Evolutionary conservation across 2,888 invertebrate genomes (phyloP).

Genomic region (Quadriops clusia): DNA sequence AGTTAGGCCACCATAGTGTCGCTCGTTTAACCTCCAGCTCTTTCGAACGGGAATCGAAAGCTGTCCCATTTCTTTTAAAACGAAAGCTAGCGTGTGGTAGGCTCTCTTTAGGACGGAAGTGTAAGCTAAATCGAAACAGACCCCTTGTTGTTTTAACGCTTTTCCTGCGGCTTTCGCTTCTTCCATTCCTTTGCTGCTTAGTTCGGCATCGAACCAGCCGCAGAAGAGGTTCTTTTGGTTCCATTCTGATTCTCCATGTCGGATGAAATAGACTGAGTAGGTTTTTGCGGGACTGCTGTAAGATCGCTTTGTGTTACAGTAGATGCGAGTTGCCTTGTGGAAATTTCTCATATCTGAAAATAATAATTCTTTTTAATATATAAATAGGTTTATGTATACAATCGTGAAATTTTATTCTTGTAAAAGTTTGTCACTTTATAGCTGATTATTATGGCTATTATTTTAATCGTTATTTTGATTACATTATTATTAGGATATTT

Average conservation of each 20-base stretch:
- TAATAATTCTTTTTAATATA: too few species aligned
- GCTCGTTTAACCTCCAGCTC: slow-evolving; percentile 77
- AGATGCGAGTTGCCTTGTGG: too few species aligned
- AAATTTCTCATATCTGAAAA: too few species aligned
- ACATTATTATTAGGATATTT: too few species aligned
- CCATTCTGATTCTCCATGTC: slow-evolving; percentile 36
- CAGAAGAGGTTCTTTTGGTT: slow-evolving; percentile 33
- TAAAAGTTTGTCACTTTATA: too few species aligned
- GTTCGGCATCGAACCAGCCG: slow-evolving; percentile 35
- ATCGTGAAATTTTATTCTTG: too few species aligned
- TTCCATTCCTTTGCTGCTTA: slow-evolving; percentile 44
- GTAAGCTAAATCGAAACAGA: slow-evolving; percentile 66
- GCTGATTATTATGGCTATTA: too few species aligned
- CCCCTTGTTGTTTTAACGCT: slow-evolving; percentile 55
- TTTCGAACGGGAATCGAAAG: slow-evolving; percentile 52
- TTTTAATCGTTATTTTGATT: too few species aligned
- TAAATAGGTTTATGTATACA: too few species aligned
- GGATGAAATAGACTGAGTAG: slow-evolving; percentile 26
- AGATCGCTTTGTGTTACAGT: too few species aligned
- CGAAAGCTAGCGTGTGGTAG: slow-evolving; percentile 56
- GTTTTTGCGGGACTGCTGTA: too few species aligned
- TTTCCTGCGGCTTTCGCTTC: slow-evolving; percentile 63
- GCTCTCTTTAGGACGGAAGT: slow-evolving; percentile 72
- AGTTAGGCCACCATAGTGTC: slow-evolving; percentile 79
- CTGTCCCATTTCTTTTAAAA: slow-evolving; percentile 56